Percentiles rank a stretch among this genome's conserved stretches.
These are phyloP conservation scores for Synodontis membranacea DNA, from an alignment of 2,113 vertebrate species.

Conservation along the genomic window DNA sequence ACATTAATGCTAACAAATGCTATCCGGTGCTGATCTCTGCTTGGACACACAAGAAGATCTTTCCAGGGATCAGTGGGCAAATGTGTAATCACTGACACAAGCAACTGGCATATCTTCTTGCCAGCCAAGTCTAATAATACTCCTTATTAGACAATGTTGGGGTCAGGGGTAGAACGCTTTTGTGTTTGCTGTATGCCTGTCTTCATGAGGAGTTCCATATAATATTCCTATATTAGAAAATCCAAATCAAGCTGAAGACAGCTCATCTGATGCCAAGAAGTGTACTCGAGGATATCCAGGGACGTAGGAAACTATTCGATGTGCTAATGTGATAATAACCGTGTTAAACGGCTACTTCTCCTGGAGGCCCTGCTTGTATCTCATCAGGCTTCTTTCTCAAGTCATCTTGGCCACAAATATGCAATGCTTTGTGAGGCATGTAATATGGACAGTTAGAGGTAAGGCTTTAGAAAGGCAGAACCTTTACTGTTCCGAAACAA, in stretches of 20 bases:
- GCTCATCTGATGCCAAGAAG: constrained; percentile 22
- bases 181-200: background rate
- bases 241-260: constrained; percentile 16
- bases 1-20: background rate
- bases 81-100: constrained; percentile 21
- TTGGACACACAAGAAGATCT: constrained; percentile 23
- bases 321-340: constrained; percentile 21
- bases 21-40: background rate
- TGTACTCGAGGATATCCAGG: constrained; percentile 22
- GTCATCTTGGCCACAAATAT: constrained; percentile 27
- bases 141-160: constrained; percentile 28
- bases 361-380: constrained; percentile 12
- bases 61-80: constrained; percentile 36
- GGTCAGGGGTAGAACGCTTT: constrained; percentile 17
- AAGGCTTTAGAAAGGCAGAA: background rate
- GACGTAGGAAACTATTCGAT: constrained; percentile 17
- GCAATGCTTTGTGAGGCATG: constrained; percentile 25
- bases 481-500: background rate
- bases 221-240: constrained; percentile 10
- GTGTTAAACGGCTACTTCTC: constrained; percentile 35
- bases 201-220: constrained; percentile 1
- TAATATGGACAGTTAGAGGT: constrained; percentile 10
- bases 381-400: constrained; percentile 15
- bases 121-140: constrained; percentile 43
- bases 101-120: constrained; percentile 21